Base-by-base conservation (phyloP, 2,113 vertebrate genomes). In the Hemiscyllium ocellatum region DNA sequence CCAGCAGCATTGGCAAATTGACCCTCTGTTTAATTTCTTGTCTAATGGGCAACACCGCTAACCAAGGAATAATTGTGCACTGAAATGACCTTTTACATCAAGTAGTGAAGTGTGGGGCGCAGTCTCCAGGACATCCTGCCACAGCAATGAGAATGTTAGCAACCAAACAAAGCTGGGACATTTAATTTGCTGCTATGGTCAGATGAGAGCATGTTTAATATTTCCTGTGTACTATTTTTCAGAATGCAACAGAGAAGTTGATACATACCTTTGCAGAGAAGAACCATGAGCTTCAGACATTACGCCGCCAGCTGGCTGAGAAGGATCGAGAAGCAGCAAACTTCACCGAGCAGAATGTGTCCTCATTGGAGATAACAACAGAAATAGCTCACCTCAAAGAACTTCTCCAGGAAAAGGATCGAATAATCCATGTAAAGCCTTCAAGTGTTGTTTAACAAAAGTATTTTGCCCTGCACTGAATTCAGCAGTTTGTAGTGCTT, bases 211-310 rank as follows among this genome's bases (percentile, higher is more conserved):
- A 4, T 3, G n/a, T 95, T 95, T 95, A n/a, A 68, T 68, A 65
- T 37, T 78, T 85, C 19, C 78, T 68, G 37, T 15, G 90, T 68
- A 24, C n/a, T 70, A 56, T 61, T 50, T 37, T 20, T 0, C 96
- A 99, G 99, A 97, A 96, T 33, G 97, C 98, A 89, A 97, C 98
- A 8, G 96, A 97, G 96, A 98, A 98, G 96, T 97, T 98, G 86
- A 97, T 96, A 0, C 98, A 97, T 2, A 97, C 98, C 96, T 97
- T 99, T 96, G 93, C 96, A 10, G 98, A 99, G 96, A 98, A 98
- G 97, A 97, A 97, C 2, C 96, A 66, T 0, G 97, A 98, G 86
- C 96, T 99, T 17, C 98, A 98, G 95, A 97, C 98, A 96, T 96
- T 99, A 4, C 98, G 98, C 78, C 97, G 97, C 17, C 98, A 98